These are phyloP conservation scores for Myopa testacea DNA, from an alignment of 2,888 invertebrate species.

Conservation along the genomic window DNA sequence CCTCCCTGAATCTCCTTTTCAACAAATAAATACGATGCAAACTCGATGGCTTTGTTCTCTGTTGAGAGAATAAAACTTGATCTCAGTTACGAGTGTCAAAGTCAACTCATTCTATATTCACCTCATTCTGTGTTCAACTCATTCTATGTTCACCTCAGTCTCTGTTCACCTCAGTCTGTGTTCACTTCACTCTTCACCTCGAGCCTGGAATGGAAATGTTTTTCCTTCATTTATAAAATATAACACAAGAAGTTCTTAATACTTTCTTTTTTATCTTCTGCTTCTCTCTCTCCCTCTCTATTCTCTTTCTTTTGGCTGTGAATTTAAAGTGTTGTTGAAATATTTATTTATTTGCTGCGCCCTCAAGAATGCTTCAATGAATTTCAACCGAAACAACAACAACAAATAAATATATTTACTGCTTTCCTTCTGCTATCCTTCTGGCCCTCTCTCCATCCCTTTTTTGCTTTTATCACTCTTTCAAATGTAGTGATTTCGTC, in stretches of 20 bases:
- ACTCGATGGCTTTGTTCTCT: no score
- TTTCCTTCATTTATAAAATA: not conserved
- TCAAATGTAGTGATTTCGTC: not conserved
- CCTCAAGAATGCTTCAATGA: not conserved
- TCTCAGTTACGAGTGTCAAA: no score
- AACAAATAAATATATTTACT: conserved; percentile 16
- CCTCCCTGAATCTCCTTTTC: no score
- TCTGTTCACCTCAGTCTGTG: no score
- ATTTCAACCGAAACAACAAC: not conserved
- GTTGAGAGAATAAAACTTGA: no score
- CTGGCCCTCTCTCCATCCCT: not conserved
- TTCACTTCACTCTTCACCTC: no score
- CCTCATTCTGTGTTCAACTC: no score
- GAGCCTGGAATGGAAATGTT: no score
- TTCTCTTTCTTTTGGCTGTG: not conserved
- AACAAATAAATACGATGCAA: no score
- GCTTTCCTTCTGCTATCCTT: conserved; percentile 3
- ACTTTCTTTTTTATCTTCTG: not conserved
- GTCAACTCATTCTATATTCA: no score
- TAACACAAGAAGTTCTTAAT: not conserved
- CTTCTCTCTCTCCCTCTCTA: not conserved
- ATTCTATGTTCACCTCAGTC: no score
- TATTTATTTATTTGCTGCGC: conserved; percentile 25
- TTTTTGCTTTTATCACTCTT: not conserved
- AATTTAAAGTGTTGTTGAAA: conserved; percentile 30